Base-by-base conservation (phyloP, 2,888 invertebrate genomes). In the Diplolepis rosae region DNA sequence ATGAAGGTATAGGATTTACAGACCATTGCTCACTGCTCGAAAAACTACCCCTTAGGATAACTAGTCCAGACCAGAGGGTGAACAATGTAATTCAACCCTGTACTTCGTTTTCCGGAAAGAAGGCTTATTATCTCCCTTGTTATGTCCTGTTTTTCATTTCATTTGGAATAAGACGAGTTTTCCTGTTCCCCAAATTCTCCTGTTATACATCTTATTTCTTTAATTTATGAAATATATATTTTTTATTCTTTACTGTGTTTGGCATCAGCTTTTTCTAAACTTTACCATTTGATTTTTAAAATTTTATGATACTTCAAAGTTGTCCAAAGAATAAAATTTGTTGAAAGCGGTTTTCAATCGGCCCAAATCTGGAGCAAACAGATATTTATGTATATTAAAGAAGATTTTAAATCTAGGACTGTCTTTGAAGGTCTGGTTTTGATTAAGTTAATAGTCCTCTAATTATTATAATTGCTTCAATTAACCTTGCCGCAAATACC, bases 11-110 rank as follows among this genome's bases (percentile, higher is more conserved):
- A 51, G 70, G 68, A 73, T 75, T 77, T 65, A 75, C 72, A 65
- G 73, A 75, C 74, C 78, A 77, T 77, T 74, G 72, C 72, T 75
- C 75, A 54, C 70, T 72, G 70, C 69, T 75, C 68, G 68, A 54
- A 39, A 28, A 24, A 67, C 13, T 35, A 70, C 67, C 72, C 75
- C 67, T 18, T 5, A 5, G 45, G 7, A 30, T 7, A 45, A n/a
- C 2, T 7, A 18, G 45, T 7, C 7, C 18, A 3, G 45, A 18
- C 45, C 45, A n/a, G 15, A 2, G 45, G 45, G 45, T 18, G 45
- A n/a, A 45, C 18, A 45, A 18, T 9, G 18, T 18, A 45, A 15
- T 15, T 45, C 45, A 2, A 18, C 7, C 18, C 18, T 45, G n/a
- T 42, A 42, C 1, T 42, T 15, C 15, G 15, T 42, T 42, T 15